Base-by-base conservation (phyloP, 2,888 invertebrate species). In the Isoperla grammatica region DNA sequence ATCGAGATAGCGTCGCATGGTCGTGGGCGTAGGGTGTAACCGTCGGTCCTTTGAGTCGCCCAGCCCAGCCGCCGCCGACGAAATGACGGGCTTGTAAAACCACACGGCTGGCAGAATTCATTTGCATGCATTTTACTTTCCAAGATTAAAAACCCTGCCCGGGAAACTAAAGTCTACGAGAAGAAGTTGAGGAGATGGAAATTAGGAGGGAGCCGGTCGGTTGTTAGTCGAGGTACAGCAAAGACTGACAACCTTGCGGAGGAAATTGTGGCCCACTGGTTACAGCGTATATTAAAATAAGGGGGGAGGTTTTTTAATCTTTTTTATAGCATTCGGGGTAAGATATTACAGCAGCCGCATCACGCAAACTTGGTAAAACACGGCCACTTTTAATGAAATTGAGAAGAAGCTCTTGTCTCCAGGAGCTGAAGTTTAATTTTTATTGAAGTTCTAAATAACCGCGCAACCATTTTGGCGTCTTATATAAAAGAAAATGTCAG, bases 71-170 rank as follows among this genome's bases (percentile, higher is more conserved):
- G 71, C 68, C 68, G 67, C 68, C 42, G 49, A 58, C 63, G 69
- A 74, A 74, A 74, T 74, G 73, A 73, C 73, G 72, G 71, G 68
- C 73, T 73, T 75, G 75, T 74, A 74, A 73, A 74, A 74, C 74
- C 73, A 74, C 72, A 72, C 71, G 72, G 72, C 72, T 70, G 72
- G 68, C 72, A 39, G 50, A 61, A 46, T 58, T 74, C 73, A 73
- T 75, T 75, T 74, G 74, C 74, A 74, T 75, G 74, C 74, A 73
- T 75, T 75, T 74, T 73, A 74, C 73, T 74, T 74, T 72, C 72
- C 71, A 72, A 73, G 73, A 75, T 75, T 74, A 75, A 74, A 73
- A 73, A 69, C 71, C 54, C 58, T 23, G 46, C 48, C 58, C 70
- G 69, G 68, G 68, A 53, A 39, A n/a, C 69, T 71, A 73, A 73